A percentile compares a stretch with the other conserved stretches of the same genome.
phyloP scores from a whole-genome alignment of 2,888 invertebrate species.

The Mechanitis mazaeus region DNA sequence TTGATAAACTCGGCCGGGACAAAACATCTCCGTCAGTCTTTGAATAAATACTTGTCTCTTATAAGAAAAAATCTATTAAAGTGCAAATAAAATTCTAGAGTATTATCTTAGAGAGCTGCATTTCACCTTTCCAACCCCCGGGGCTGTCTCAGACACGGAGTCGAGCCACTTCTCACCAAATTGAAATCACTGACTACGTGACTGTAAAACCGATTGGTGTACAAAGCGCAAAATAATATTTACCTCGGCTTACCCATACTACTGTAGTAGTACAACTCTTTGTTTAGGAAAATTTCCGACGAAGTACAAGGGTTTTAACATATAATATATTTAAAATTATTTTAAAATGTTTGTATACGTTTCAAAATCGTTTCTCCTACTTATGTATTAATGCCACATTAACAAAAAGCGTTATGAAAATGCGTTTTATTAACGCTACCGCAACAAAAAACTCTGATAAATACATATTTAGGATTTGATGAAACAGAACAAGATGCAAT shows the following conservation, averaged over 20 bases:
- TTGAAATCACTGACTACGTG: slow-evolving; percentile 68
- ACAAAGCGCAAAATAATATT: slow-evolving; percentile 63
- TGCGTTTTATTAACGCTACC: too few relatives aligned
- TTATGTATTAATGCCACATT: too few relatives aligned
- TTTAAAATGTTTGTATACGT: too few relatives aligned
- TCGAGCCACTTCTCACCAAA: slow-evolving; percentile 51
- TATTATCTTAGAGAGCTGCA: slow-evolving; percentile 7
- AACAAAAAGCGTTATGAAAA: too few relatives aligned
- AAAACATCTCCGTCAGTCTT: too few relatives aligned
- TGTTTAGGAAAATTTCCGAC: slow-evolving; percentile 58
- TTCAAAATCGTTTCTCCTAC: too few relatives aligned
- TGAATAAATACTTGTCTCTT: too few relatives aligned
- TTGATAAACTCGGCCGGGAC: too few relatives aligned
- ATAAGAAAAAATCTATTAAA: too few relatives aligned
- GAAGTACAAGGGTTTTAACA: not conserved
- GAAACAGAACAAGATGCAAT: too few relatives aligned
- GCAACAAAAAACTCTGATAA: too few relatives aligned
- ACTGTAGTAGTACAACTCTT: slow-evolving; percentile 48
- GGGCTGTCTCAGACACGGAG: slow-evolving; percentile 44
- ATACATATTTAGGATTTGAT: too few relatives aligned
- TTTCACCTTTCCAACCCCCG: slow-evolving; percentile 26
- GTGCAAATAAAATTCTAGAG: not conserved
- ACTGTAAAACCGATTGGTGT: slow-evolving; percentile 60
- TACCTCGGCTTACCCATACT: slow-evolving; percentile 47
- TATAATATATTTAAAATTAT: not conserved